Conservation (phyloP, 2,797 vertebrate species). For the Siniperca undulata region DNA sequence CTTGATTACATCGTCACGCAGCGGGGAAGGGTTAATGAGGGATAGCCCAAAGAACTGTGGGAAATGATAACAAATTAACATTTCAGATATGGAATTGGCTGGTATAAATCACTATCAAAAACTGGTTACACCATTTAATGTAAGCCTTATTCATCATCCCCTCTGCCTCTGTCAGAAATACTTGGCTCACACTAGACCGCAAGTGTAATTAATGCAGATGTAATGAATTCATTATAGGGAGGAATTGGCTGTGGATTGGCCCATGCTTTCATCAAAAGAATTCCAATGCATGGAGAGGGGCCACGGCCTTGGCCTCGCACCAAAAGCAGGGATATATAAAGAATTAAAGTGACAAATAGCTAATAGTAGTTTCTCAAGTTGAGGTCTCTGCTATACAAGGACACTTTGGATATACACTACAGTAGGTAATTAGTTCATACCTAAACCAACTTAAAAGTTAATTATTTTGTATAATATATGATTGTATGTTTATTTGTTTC, state of each 20-base stretch:
- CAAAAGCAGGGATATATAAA: slow-evolving; percentile 31
- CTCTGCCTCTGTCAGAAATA: slow-evolving; percentile 73
- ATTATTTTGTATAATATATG: not conserved
- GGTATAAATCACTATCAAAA: slow-evolving; percentile 84
- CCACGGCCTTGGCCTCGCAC: slow-evolving; percentile 50
- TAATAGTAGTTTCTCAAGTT: slow-evolving; percentile 21
- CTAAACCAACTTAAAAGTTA: not conserved
- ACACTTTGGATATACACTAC: not conserved
- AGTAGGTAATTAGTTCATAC: not conserved
- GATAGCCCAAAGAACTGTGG: slow-evolving; percentile 82
- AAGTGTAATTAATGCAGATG: slow-evolving; percentile 83
- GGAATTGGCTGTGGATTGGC: slow-evolving; percentile 74
- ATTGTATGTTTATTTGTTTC: slow-evolving; percentile 37
- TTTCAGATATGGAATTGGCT: slow-evolving; percentile 84
- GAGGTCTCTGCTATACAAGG: slow-evolving; percentile 31
- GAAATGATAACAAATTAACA: slow-evolving; percentile 87
- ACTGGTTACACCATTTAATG: slow-evolving; percentile 82
- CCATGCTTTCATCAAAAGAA: slow-evolving; percentile 70
- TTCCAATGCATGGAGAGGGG: slow-evolving; percentile 58
- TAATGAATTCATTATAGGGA: slow-evolving; percentile 81
- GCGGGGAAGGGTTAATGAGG: slow-evolving; percentile 80
- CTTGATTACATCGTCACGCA: slow-evolving; percentile 78
- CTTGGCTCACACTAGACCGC: slow-evolving; percentile 68
- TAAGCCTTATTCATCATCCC: slow-evolving; percentile 80
- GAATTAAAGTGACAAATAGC: slow-evolving; percentile 54